Conservation (phyloP, 2,888 invertebrate species). For the Cordilura impudica region DNA sequence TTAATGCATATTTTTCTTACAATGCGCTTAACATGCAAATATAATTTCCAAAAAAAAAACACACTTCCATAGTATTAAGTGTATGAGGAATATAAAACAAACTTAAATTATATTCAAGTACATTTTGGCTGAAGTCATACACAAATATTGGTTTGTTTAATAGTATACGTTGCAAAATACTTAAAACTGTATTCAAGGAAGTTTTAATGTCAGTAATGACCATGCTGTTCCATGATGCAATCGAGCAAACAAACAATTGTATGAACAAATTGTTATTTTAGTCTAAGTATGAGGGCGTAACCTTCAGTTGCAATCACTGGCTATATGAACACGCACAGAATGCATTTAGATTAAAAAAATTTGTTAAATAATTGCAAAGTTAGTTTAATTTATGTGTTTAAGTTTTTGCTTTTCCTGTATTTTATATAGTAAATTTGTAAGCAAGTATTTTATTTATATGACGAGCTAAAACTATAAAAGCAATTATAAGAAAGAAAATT, state of each 20-base stretch:
- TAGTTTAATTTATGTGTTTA: too few species aligned
- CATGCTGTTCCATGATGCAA: background rate
- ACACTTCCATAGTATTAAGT: background rate
- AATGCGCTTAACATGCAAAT: constrained; percentile 20
- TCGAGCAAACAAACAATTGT: background rate
- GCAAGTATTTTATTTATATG: too few species aligned
- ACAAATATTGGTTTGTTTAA: background rate
- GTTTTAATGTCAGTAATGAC: constrained; percentile 46
- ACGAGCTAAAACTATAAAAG: too few species aligned
- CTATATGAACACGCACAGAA: constrained; percentile 21
- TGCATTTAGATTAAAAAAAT: too few species aligned
- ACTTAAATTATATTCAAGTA: background rate
- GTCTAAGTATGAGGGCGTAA: constrained; percentile 18
- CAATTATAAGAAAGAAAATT: too few species aligned
- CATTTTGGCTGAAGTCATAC: background rate
- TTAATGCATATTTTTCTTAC: constrained; percentile 1
- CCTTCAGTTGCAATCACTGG: constrained; percentile 13
- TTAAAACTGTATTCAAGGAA: constrained; percentile 11
- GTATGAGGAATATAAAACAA: background rate
- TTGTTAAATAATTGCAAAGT: too few species aligned
- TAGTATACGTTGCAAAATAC: background rate
- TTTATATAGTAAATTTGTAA: too few species aligned
- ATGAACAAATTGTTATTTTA: background rate
- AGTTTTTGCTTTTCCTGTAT: too few species aligned
- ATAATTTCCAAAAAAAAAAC: background rate